phyloP scores from a whole-genome alignment of 2,113 vertebrate species.

The Alethe diademata region DNA sequence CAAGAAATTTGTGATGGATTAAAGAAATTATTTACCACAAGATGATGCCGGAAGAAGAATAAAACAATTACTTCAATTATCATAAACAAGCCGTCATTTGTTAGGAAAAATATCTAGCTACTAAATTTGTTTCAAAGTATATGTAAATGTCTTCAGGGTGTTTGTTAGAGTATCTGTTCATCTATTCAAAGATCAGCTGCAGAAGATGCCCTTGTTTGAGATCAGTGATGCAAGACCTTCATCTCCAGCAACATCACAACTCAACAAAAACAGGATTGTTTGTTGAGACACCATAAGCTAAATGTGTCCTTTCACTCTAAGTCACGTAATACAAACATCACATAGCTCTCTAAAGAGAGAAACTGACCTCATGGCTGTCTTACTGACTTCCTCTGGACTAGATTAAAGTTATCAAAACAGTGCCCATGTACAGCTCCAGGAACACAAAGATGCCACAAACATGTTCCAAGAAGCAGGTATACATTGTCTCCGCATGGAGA shows the following conservation, averaged over 20 bases:
- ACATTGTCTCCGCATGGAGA: background rate
- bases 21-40: background rate
- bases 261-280: background rate
- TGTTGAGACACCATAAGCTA: background rate
- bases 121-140: background rate
- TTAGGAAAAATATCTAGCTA: constrained; percentile 6
- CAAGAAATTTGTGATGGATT: background rate
- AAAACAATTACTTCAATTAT: background rate
- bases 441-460: background rate
- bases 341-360: background rate
- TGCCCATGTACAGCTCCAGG: background rate
- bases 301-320: background rate
- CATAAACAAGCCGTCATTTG: background rate
- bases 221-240: background rate
- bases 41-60: background rate
- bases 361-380: background rate
- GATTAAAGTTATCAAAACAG: background rate
- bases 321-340: background rate
- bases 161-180: background rate
- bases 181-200: background rate
- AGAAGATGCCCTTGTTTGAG: background rate
- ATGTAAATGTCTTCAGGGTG: background rate
- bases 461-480: background rate
- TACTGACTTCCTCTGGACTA: background rate
- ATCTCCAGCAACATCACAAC: background rate